phyloP scores from a whole-genome alignment of 1,140 invertebrate genomes.

The Luehdorfia chinensis region DNA sequence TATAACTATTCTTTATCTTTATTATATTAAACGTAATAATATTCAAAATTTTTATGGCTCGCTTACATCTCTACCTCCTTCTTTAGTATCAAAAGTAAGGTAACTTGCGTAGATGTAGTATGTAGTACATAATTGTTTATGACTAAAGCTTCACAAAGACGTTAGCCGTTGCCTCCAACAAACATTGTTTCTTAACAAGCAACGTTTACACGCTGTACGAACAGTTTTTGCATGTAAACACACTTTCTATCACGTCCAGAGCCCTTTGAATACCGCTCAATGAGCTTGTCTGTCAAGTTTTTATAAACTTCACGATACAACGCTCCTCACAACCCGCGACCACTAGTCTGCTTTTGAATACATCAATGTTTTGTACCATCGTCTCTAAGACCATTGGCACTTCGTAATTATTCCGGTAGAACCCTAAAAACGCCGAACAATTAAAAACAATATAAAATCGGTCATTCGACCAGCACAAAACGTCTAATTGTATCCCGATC shows the following conservation, averaged over 20 bases:
- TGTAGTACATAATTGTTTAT: no score
- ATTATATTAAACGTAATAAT: no score
- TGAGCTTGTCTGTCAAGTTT: constrained; percentile 7
- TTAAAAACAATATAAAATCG: constrained; percentile 18
- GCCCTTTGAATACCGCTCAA: constrained; percentile 16
- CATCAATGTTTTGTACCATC: constrained; percentile 1
- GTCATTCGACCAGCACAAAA: constrained; percentile 14
- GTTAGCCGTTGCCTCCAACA: constrained; percentile 1
- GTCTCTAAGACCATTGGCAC: constrained; percentile 7
- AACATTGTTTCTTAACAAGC: constrained; percentile 15
- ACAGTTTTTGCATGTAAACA: constrained; percentile 13
- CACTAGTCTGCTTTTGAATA: constrained; percentile 3
- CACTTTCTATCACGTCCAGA: constrained; percentile 15
- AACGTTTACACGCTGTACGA: constrained; percentile 12
- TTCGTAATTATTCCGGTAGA: constrained; percentile 1
- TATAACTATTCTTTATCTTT: no score
- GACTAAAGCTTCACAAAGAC: no score
- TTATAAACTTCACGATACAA: constrained; percentile 1
- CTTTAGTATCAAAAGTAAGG: no score
- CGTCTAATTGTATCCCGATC: constrained; percentile 16
- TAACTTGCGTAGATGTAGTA: no score
- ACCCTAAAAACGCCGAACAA: constrained; percentile 13
- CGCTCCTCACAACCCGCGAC: constrained; percentile 1
- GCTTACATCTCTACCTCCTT: no score
- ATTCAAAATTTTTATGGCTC: no score